Conservation (phyloP, 2,113 vertebrate species). For the Cinclus cinclus region DNA sequence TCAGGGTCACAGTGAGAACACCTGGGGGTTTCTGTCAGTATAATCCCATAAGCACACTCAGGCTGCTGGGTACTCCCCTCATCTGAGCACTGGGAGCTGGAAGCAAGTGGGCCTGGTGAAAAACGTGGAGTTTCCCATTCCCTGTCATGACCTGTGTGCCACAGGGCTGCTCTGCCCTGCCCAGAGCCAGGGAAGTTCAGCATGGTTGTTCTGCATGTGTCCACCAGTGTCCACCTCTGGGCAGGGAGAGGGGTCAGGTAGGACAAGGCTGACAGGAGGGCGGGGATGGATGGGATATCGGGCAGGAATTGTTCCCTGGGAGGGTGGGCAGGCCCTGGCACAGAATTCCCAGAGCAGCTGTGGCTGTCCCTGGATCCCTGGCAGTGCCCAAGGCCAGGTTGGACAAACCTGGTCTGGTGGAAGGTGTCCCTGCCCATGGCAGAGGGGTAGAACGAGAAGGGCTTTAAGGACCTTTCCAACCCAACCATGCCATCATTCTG, state of each 20-base stretch:
- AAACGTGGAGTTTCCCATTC: neutral
- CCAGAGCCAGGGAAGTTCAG: neutral
- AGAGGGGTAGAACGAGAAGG: neutral
- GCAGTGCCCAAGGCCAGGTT: neutral
- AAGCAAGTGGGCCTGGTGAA: neutral
- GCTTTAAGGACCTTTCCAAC: neutral
- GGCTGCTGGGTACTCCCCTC: neutral
- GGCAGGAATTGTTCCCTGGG: fast-evolving
- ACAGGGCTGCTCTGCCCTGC: fast-evolving
- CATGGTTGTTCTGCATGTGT: fast-evolving
- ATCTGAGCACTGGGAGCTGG: fast-evolving
- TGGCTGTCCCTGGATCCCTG: neutral
- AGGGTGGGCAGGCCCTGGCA: neutral
- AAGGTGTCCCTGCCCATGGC: neutral
- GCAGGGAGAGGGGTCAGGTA: fast-evolving
- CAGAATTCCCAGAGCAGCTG: neutral
- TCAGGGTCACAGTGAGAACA: fast-evolving
- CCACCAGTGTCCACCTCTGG: fast-evolving
- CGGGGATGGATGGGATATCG: neutral
- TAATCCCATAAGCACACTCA: neutral
- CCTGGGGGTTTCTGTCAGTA: neutral
- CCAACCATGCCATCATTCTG: neutral
- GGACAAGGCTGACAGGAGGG: neutral
- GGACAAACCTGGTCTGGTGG: fast-evolving
- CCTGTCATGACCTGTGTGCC: fast-evolving